Conservation (phyloP, 2,888 invertebrate genomes). For the Rhagium mordax region DNA sequence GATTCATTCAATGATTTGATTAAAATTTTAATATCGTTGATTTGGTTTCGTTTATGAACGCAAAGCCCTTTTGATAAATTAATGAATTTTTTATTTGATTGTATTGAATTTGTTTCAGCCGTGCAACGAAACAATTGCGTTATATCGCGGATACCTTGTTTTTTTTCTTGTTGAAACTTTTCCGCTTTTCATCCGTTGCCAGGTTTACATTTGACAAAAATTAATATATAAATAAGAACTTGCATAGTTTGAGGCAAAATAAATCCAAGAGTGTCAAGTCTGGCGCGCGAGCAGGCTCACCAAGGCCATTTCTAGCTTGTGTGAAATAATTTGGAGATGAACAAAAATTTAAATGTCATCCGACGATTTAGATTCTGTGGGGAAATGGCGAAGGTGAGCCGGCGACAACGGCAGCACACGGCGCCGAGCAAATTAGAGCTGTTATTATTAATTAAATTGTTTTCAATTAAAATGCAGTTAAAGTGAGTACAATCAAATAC, state of each 20-base stretch:
- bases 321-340: no score
- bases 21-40: slow-evolving; percentile 67
- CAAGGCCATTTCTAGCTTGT: no score
- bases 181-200: no score
- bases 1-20: slow-evolving; percentile 65
- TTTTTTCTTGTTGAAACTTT: neutral
- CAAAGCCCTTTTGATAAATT: slow-evolving; percentile 59
- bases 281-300: no score
- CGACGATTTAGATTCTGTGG: no score
- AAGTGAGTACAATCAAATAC: slow-evolving; percentile 48
- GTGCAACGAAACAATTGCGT: neutral
- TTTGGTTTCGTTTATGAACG: slow-evolving; percentile 58
- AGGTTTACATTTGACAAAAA: no score
- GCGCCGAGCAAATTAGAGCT: slow-evolving; percentile 15
- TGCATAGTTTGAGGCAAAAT: no score
- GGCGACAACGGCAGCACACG: no score
- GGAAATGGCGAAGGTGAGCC: no score
- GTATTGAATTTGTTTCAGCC: slow-evolving; percentile 41
- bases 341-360: no score
- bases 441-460: slow-evolving; percentile 45
- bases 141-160: neutral
- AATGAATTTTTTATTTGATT: slow-evolving; percentile 61
- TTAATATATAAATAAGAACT: no score
- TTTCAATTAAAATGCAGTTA: slow-evolving; percentile 48
- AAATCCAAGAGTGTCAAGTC: no score